Evolutionary conservation across 2,888 invertebrate genomes (phyloP).

Genomic region (Encarsia formosa): DNA sequence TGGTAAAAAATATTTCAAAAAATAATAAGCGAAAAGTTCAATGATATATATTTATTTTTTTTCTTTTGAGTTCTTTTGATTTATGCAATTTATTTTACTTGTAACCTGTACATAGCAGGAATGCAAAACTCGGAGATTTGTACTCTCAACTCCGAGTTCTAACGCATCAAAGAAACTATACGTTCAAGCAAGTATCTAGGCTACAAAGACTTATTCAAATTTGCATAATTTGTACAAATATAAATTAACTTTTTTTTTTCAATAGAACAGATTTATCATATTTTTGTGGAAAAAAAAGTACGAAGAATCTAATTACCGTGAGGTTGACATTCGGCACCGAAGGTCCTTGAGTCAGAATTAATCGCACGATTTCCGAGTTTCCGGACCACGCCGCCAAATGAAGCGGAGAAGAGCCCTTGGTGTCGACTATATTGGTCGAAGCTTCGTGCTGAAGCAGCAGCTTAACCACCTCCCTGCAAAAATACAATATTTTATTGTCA

Average conservation of each 20-base stretch:
- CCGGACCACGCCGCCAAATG: constrained; percentile 95
- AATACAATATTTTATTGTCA: constrained; percentile 2
- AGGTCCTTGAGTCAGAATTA: constrained; percentile 77
- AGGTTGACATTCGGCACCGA: constrained; percentile 81
- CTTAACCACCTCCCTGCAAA: constrained; percentile 75
- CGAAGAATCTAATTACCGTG: constrained; percentile 66
- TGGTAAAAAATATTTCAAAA: no score
- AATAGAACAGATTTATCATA: neutral
- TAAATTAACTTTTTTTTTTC: neutral
- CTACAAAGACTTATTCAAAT: no score
- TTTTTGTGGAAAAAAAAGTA: constrained; percentile 4
- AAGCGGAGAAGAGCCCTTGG: constrained; percentile 86
- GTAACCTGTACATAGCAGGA: no score
- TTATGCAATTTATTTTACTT: no score
- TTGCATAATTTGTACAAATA: no score
- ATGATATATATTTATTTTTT: no score
- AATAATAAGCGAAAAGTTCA: no score
- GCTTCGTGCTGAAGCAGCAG: constrained; percentile 81
- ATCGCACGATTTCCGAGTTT: constrained; percentile 79
- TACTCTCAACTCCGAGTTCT: no score
- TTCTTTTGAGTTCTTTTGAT: no score
- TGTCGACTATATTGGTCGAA: constrained; percentile 82
- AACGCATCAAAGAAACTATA: no score
- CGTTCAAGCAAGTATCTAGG: no score
- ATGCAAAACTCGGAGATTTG: no score